A percentile compares a stretch with the other conserved stretches of the same genome.
These are phyloP conservation scores for Poecilia velifera DNA, from an alignment of 2,797 vertebrate species.

Conservation along the genomic window DNA sequence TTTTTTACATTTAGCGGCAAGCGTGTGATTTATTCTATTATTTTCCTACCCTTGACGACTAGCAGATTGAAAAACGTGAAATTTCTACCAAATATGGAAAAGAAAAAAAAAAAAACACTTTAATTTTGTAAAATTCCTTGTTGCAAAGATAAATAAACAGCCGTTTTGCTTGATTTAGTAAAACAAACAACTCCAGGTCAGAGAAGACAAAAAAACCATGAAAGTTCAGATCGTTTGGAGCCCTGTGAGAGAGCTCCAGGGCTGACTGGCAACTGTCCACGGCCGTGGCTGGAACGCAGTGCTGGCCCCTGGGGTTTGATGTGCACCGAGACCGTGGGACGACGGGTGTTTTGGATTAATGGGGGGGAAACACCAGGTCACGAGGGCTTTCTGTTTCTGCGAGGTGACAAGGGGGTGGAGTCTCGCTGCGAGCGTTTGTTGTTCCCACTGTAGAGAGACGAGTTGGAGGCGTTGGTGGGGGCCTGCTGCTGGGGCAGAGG, in stretches of 20 bases:
- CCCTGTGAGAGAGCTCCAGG: constrained; percentile 30
- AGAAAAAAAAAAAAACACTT: constrained; percentile 20
- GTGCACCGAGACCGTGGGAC: constrained; percentile 41
- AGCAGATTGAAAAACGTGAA: constrained; percentile 30
- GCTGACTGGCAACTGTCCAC: constrained; percentile 53
- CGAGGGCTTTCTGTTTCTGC: constrained; percentile 38
- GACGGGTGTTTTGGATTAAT: constrained; percentile 26
- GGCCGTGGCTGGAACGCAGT: constrained; percentile 29
- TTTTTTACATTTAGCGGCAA: background rate
- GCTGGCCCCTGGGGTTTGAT: constrained; percentile 32
- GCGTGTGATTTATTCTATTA: background rate
- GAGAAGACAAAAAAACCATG: constrained; percentile 29
- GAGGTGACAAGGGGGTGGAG: constrained; percentile 51
- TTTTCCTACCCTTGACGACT: background rate
- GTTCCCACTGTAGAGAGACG: constrained; percentile 75
- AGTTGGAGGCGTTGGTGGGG: constrained; percentile 68
- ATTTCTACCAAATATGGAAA: constrained; percentile 29
- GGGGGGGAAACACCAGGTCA: constrained; percentile 37
- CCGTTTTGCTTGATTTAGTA: constrained; percentile 44
- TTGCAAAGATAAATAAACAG: constrained; percentile 50
- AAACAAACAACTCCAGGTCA: constrained; percentile 46
- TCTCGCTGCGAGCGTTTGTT: constrained; percentile 70
- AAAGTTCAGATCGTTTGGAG: constrained; percentile 16
- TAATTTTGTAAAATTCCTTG: constrained; percentile 32
- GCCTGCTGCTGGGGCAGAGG: constrained; percentile 57